Percentiles rank a stretch among this genome's conserved stretches.
Conservation (phyloP, 2,797 vertebrate genomes). For the Acridotheres tristis region DNA sequence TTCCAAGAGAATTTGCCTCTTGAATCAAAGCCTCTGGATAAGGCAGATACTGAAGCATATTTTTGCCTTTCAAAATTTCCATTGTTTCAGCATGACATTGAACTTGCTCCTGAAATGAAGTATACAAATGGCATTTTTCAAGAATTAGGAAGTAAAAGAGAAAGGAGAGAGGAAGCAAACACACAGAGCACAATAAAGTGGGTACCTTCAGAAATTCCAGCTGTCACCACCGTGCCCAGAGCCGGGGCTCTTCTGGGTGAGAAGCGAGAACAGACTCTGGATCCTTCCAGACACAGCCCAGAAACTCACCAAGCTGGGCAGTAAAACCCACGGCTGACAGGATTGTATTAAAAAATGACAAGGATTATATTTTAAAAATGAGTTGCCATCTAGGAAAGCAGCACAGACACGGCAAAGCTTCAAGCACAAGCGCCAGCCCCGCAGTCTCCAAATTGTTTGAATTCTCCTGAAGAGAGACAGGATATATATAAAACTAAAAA, state of each 20-base stretch:
- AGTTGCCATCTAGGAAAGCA: neutral
- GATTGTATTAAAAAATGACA: neutral
- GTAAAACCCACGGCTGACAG: neutral
- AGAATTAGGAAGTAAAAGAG: neutral
- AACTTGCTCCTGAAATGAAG: neutral
- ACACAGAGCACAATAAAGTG: neutral
- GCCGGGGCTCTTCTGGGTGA: neutral
- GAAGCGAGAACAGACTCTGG: neutral
- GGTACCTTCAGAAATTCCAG: neutral
- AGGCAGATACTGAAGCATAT: neutral
- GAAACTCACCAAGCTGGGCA: neutral
- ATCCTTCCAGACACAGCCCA: neutral
- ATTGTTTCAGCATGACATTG: neutral
- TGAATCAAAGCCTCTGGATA: neutral
- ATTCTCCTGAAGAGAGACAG: neutral
- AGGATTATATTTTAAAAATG: neutral
- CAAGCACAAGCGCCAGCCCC: neutral
- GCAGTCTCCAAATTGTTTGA: neutral
- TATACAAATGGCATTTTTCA: neutral
- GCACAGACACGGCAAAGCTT: neutral
- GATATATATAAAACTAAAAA: neutral
- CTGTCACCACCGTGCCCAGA: accelerated
- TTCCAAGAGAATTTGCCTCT: neutral
- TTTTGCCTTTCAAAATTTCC: neutral
- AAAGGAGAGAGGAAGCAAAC: neutral